Percentiles rank a stretch among this genome's conserved stretches.
phyloP scores from a whole-genome alignment of 2,888 invertebrate genomes.

The Amphipyra berbera region DNA sequence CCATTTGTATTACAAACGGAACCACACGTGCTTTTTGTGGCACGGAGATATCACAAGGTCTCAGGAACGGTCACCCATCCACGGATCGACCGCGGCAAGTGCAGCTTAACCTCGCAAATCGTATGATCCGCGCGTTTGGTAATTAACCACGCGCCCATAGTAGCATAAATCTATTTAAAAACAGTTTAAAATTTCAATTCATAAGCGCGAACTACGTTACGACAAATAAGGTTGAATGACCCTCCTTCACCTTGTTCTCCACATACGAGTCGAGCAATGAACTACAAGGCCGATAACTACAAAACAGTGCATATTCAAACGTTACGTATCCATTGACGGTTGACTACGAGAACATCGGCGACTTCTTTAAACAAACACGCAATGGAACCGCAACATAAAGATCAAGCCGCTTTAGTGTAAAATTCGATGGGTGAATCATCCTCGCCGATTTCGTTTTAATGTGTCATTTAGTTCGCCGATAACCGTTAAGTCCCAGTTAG shows the following conservation, averaged over 20 bases:
- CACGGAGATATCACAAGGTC: too few species aligned
- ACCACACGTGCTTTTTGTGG: too few species aligned
- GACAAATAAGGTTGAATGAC: not conserved
- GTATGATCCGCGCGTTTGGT: too few species aligned
- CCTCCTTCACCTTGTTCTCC: not conserved
- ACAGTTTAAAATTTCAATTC: too few species aligned
- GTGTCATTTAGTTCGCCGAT: not conserved
- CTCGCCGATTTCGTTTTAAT: not conserved
- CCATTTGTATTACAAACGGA: too few species aligned
- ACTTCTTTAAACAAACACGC: not conserved
- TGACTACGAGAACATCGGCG: not conserved
- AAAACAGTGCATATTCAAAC: not conserved
- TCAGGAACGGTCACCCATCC: too few species aligned
- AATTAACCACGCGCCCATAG: too few species aligned
- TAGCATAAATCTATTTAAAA: too few species aligned
- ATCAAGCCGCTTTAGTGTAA: not conserved
- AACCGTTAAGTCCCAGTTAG: not conserved
- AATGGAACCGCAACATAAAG: not conserved
- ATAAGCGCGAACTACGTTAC: too few species aligned
- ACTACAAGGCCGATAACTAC: not conserved
- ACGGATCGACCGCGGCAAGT: too few species aligned
- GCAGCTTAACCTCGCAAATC: too few species aligned
- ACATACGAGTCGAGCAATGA: not conserved
- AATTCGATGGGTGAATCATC: not conserved
- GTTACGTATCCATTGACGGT: not conserved